phyloP scores from a whole-genome alignment of 1,140 invertebrate genomes.

The Lepidostoma basale region DNA sequence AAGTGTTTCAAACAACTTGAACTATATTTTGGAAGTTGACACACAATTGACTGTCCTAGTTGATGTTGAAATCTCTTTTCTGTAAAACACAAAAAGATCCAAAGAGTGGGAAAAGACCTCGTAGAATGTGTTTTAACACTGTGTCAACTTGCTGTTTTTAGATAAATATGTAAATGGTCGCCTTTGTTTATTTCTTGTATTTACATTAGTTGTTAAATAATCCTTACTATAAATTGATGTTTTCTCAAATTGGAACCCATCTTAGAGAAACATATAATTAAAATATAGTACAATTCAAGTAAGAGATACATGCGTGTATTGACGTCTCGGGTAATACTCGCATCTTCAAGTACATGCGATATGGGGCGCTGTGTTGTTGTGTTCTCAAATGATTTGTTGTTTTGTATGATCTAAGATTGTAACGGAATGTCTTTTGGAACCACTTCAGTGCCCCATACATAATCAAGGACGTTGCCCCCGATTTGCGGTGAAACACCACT shows the following conservation, averaged over 20 bases:
- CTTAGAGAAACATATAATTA: constrained; percentile 45
- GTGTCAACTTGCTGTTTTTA: constrained; percentile 17
- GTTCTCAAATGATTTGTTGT: neutral
- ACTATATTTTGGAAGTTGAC: constrained; percentile 22
- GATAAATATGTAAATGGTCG: constrained; percentile 33
- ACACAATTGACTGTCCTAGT: neutral
- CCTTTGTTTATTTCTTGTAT: constrained; percentile 44
- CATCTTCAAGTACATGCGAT: too few species aligned
- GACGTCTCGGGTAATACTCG: constrained; percentile 42
- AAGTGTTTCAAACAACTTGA: neutral
- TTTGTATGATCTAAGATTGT: constrained; percentile 1
- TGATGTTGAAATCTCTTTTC: neutral
- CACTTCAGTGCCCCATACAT: neutral
- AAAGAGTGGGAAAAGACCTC: neutral
- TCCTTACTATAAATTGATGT: constrained; percentile 45
- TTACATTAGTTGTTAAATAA: constrained; percentile 46
- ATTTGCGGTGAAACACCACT: neutral
- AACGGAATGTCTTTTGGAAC: neutral
- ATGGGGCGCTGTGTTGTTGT: too few species aligned
- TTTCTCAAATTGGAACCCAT: constrained; percentile 46
- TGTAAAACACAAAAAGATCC: neutral
- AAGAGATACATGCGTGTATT: constrained; percentile 33
- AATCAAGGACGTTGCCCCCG: neutral
- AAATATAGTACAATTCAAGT: constrained; percentile 46
- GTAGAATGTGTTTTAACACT: neutral